Conservation (phyloP, 2,888 invertebrate genomes). For the Agrenia bidenticulata region DNA sequence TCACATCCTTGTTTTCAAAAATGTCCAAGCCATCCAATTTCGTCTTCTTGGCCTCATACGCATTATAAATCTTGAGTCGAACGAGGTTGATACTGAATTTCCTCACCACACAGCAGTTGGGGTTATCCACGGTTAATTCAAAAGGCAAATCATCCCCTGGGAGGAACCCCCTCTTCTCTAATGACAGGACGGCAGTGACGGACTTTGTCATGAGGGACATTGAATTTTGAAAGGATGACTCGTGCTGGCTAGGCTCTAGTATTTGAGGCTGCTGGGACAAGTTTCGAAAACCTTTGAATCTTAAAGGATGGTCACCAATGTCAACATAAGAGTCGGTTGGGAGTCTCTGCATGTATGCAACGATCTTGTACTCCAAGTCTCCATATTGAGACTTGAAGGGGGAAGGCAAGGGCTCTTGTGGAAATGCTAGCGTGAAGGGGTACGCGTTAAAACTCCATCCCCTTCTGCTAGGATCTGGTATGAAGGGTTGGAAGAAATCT, state of each 20-base stretch:
- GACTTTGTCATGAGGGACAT: too few relatives aligned
- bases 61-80: not conserved
- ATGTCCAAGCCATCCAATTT: not conserved
- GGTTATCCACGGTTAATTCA: not conserved
- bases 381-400: not conserved
- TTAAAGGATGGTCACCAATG: not conserved
- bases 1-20: not conserved
- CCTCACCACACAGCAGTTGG: not conserved
- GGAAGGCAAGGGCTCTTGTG: too few relatives aligned
- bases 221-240: not conserved
- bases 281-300: not conserved
- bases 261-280: not conserved
- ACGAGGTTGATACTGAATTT: not conserved
- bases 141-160: not conserved
- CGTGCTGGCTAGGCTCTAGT: not conserved
- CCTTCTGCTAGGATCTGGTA: too few relatives aligned
- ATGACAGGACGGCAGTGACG: not conserved
- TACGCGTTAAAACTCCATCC: too few relatives aligned
- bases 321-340: not conserved
- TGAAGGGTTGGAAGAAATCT: too few relatives aligned
- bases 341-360: not conserved
- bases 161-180: not conserved
- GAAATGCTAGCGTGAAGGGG: too few relatives aligned
- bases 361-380: constrained; percentile 1
- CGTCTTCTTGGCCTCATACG: not conserved